Evolutionary conservation across 2,888 invertebrate species (phyloP), one percentile per base, ranked within the genome.

Genomic region (Yponomeuta malinellus): DNA sequence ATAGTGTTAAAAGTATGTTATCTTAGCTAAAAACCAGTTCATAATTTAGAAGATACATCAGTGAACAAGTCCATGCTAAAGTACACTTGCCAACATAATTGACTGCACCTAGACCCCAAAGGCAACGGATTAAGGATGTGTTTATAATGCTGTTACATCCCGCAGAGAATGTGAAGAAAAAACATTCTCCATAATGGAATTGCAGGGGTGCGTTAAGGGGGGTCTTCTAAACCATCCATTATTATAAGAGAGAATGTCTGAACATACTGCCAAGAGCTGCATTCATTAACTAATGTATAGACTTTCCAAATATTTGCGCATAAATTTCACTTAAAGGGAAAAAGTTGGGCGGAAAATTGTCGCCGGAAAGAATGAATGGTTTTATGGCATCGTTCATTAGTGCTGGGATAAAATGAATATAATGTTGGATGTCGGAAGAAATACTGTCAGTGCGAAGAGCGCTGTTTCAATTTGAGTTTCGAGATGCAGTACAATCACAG

Each of bases 281-380:
- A 90, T 90, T 90, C 90, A 91, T 91, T 91, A 91, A 90, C 89
- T 90, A 90, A 91, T 91, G 90, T 90, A 90, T 88, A 88, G 87
- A 87, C 89, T 88, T 86, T 85, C 86, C 87, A 89, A 90, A 90
- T 89, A 89, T 90, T 91, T 90, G 84, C 89, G 85, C 89, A 89
- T 89, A 89, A 89, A 90, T 90, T 89, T 85, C 78, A 82, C 80
- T 86, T 82, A 82, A 82, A 80, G 80, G 81, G 81, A 84, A 85
- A 84, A 87, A 83, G 78, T 79, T 77, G 79, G 80, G 75, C 73
- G 78, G 78, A 75, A 76, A 76, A 80, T 68, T 68, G 77, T 77
- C 78, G 76, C 72, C 23, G 73, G 75, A 74, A 75, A 78, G 82
- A 86, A 83, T 81, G 76, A 79, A 87, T 83, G 83, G 78, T 74